These are phyloP conservation scores for Bombus sylvicola DNA, from an alignment of 1,140 invertebrate genomes.

Conservation along the genomic window DNA sequence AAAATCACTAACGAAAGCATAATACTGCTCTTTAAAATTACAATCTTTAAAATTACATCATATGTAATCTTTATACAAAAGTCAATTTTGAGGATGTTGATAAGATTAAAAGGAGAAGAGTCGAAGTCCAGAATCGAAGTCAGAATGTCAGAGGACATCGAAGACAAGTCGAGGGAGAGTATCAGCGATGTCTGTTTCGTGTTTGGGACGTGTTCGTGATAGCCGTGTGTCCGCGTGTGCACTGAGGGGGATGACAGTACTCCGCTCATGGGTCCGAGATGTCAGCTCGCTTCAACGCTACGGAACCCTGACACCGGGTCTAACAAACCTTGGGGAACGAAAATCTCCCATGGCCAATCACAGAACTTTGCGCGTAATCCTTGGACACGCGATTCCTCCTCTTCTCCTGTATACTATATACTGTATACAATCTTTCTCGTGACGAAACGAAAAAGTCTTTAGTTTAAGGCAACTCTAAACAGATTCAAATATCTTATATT, in stretches of 20 bases:
- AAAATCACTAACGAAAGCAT: background rate
- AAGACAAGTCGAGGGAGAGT: constrained; percentile 51
- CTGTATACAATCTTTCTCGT: background rate
- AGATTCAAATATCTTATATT: no score
- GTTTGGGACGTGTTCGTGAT: constrained; percentile 56
- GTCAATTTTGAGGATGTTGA: background rate
- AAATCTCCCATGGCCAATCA: constrained; percentile 75
- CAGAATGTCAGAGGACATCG: constrained; percentile 37
- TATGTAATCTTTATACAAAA: background rate
- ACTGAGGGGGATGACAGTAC: constrained; percentile 62
- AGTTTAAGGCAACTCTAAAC: no score
- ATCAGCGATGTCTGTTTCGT: constrained; percentile 63
- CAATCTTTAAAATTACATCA: background rate
- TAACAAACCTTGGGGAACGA: constrained; percentile 76
- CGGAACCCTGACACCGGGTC: constrained; percentile 75
- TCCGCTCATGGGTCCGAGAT: constrained; percentile 75
- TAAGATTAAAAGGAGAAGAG: background rate
- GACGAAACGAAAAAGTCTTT: no score
- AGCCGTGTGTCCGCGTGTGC: constrained; percentile 53
- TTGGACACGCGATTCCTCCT: constrained; percentile 40
- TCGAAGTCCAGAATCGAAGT: constrained; percentile 15
- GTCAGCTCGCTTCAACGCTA: constrained; percentile 77
- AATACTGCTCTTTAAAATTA: background rate
- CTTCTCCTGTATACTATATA: background rate
- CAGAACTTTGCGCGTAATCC: constrained; percentile 42